phyloP scores from a whole-genome alignment of 2,113 vertebrate genomes.

The Zonotrichia leucophrys region DNA sequence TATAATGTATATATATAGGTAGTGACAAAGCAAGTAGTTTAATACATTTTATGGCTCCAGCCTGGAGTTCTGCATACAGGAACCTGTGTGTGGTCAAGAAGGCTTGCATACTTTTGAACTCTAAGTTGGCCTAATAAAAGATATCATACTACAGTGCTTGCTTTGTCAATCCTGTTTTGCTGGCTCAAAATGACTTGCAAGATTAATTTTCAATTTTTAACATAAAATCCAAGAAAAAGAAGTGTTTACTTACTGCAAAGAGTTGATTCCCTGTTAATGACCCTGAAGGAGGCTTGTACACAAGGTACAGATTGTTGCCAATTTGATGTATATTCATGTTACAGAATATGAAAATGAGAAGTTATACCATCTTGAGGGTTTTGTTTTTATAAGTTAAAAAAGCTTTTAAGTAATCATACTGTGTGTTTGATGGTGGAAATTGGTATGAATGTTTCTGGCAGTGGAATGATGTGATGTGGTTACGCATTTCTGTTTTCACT shows the following conservation, averaged over 20 bases:
- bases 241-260: conserved; percentile 50
- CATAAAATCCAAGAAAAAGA: conserved; percentile 54
- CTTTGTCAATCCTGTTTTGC: conserved; percentile 65
- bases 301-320: conserved; percentile 51
- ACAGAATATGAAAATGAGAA: conserved; percentile 49
- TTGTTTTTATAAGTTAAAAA: conserved; percentile 57
- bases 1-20: neutral
- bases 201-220: conserved; percentile 71
- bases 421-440: conserved; percentile 60
- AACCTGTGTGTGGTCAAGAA: conserved; percentile 49
- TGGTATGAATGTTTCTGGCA: conserved; percentile 50
- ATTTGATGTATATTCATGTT: conserved; percentile 26
- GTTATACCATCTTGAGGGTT: conserved; percentile 27
- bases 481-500: conserved; percentile 55
- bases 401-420: conserved; percentile 43
- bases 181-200: conserved; percentile 48
- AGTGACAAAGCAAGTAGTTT: conserved; percentile 49
- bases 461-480: conserved; percentile 44
- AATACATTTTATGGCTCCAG: conserved; percentile 24
- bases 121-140: conserved; percentile 66
- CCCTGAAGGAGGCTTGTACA: conserved; percentile 16
- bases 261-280: conserved; percentile 58
- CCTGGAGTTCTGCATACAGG: conserved; percentile 14
- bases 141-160: conserved; percentile 58
- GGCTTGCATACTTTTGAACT: conserved; percentile 61